These are phyloP conservation scores for Bettongia penicillata DNA, from an alignment of 2,113 vertebrate species.

Conservation along the genomic window DNA sequence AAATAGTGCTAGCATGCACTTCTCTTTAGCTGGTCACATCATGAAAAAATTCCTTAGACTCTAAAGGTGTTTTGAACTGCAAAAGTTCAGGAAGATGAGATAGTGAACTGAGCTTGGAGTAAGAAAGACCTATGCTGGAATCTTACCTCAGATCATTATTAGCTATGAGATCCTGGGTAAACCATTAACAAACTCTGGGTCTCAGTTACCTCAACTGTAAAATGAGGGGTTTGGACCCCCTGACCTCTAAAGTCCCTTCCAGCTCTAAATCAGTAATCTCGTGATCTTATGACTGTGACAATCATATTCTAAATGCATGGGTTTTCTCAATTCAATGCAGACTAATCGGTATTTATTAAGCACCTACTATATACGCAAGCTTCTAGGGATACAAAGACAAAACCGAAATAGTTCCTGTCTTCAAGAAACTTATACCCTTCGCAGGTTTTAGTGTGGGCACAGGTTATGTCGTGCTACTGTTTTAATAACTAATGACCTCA, in stretches of 20 bases:
- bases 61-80: background rate
- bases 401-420: background rate
- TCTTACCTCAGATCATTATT: background rate
- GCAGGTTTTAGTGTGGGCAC: background rate
- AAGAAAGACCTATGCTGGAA: background rate
- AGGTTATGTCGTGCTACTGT: background rate
- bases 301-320: background rate
- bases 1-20: background rate
- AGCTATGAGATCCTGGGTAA: background rate
- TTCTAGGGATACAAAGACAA: background rate
- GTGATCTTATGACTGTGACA: background rate
- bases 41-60: background rate
- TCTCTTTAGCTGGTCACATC: background rate
- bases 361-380: background rate
- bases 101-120: background rate
- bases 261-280: background rate
- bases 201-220: background rate
- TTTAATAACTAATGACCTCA: background rate
- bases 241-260: background rate
- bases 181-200: background rate
- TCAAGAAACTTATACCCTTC: background rate
- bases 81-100: background rate
- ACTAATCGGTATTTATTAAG: background rate
- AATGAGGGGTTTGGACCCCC: background rate
- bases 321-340: background rate